Base-by-base conservation (phyloP, 2,113 vertebrate species). In the Himantopus leucocephalus region DNA sequence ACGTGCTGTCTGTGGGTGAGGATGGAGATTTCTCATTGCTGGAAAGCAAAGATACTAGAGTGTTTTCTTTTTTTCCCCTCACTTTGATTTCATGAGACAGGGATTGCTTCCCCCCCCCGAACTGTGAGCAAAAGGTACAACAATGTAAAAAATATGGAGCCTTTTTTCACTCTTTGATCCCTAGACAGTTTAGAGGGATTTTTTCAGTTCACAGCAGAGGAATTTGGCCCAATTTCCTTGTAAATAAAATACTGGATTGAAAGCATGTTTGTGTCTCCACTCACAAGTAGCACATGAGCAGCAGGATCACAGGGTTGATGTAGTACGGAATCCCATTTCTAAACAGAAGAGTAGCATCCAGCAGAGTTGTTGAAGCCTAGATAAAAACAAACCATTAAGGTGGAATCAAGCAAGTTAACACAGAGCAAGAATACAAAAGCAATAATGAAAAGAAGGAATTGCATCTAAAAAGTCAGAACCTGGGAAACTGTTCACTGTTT, bases 311-410 rank as follows among this genome's bases (percentile, higher is more conserved):
- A 84, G 90, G 66, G 43, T 7, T 94, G 87, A 90, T 87, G 74
- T 48, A 82, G 86, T 32, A 95, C 88, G 93, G 93, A 96, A 97
- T 97, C 87, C 77, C 77, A 90, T 96, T 96, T 96, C 87, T 64
- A 96, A 97, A 93, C 91, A 97, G 68, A 91, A 75, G 53, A 91
- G 53, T n/a, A 89, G 92, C 73, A 91, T 90, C 94, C 96, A 95
- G 87, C 96, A 82, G 96, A 75, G 90, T 32, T 90, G 87, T 41
- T 64, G 74, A 90, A 96, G 91, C 39, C 58, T 32, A 56, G 77
- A 94, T 52, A 67, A 94, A 97, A 94, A 35, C 87, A 97, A 90
- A 72, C 43, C 64, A 75, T 93, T 97, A 93, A 94, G 91, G 77
- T 93, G 73, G 91, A 96, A 96, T 91, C 52, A 64, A 84, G 72